Evolutionary conservation across 2,888 invertebrate species (phyloP), one percentile per base, ranked within the genome.

Genomic region (Notodonta ziczac): DNA sequence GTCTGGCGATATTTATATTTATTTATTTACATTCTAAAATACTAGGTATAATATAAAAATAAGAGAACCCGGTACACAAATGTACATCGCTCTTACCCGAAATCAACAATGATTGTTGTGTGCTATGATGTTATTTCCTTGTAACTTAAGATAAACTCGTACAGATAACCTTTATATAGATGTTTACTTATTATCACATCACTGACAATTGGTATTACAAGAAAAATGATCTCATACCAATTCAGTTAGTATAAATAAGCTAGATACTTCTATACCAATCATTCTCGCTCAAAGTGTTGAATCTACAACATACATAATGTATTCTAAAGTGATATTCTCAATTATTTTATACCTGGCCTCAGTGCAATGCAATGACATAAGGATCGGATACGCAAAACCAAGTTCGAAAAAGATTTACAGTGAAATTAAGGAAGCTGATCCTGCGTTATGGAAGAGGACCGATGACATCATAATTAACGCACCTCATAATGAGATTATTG

Each of bases 361-460:
- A 2, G 69, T 39, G 1, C 58, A 69, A 6, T 62, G 63, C 1
- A 86, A 85, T 52, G 88, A 89, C 61, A 59, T 89, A 24, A 76
- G 77, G 2, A 8, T 87, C 0, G 89, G 89, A 0, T 72, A 68
- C n/a, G 52, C 60, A 0, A 8, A 58, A 0, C 58, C 62, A 2
- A 57, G 72, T 16, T 83, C 91, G 0, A 87, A 73, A 62, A 88
- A 83, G 59, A 82, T 91, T 55, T 90, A 80, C 63, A 82, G 84
- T 61, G 87, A 88, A 62, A 84, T 90, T 0, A 87, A 85, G 24
- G 84, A 88, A 77, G 88, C 86, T 0, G 73, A 84, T 61, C 90
- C 92, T 0, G 91, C 90, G 0, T 56, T 91, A 2, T 92, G 92
- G 92, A 87, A 66, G 13, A 82, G 91, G 50, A 83, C 85, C 0